Percentiles rank a stretch among this genome's conserved stretches.
phyloP scores from a whole-genome alignment of 2,888 invertebrate species.

The Carabus problematicus region DNA sequence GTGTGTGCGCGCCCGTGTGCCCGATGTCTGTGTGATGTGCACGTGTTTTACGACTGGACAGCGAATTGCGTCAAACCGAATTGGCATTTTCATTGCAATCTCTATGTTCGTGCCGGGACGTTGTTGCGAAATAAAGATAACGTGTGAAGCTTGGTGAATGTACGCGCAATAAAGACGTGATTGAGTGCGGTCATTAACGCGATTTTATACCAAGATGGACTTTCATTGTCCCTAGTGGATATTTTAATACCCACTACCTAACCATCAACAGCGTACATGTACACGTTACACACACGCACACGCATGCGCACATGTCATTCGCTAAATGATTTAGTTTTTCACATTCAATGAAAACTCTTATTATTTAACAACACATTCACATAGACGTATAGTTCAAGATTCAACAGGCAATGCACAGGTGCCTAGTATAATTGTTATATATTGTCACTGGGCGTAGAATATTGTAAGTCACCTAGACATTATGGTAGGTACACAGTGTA shows the following conservation, averaged over 20 bases:
- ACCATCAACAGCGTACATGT: not conserved
- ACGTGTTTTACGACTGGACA: too few species aligned
- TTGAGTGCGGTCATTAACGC: slow-evolving; percentile 12
- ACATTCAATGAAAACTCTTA: not conserved
- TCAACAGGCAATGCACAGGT: too few species aligned
- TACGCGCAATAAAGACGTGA: slow-evolving; percentile 5
- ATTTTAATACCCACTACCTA: not conserved
- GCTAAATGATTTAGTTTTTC: not conserved
- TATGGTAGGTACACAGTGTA: too few species aligned
- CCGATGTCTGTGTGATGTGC: too few species aligned
- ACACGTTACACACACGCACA: slow-evolving; percentile 1
- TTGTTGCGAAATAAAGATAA: slow-evolving; percentile 13
- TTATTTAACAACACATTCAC: too few species aligned
- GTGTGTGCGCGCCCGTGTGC: too few species aligned
- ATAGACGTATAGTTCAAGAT: too few species aligned
- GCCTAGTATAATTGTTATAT: too few species aligned
- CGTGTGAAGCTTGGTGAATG: slow-evolving; percentile 4
- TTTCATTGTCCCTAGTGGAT: slow-evolving; percentile 6
- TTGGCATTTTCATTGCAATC: slow-evolving; percentile 19
- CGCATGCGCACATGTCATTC: not conserved
- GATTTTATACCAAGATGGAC: slow-evolving; percentile 12
- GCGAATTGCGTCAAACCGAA: slow-evolving; percentile 9
- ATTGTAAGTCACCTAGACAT: too few species aligned
- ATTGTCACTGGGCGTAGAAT: too few species aligned
- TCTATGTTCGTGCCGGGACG: not conserved